phyloP scores from a whole-genome alignment of 2,888 invertebrate species.

The Cordilura impudica region DNA sequence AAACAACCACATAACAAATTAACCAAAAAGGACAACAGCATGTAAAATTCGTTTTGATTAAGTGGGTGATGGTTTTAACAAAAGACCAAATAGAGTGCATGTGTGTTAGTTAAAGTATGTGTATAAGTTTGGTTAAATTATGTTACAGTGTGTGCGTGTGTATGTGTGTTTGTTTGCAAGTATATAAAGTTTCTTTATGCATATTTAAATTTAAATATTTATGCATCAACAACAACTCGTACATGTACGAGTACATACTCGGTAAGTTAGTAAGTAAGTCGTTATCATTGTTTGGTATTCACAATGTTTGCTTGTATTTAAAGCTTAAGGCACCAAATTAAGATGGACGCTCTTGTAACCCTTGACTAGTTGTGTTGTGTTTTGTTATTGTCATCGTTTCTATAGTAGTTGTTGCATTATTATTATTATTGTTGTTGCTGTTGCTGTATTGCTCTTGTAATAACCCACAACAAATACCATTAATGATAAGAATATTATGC shows the following conservation, averaged over 20 bases:
- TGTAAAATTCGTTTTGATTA: conserved; percentile 62
- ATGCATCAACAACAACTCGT: neutral
- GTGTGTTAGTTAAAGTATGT: conserved; percentile 1
- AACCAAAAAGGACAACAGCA: conserved; percentile 60
- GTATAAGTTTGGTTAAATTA: conserved; percentile 4
- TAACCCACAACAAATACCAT: conserved; percentile 10
- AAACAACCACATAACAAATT: conserved; percentile 59
- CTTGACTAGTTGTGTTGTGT: conserved; percentile 46
- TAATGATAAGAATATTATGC: conserved; percentile 56
- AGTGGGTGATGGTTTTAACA: conserved; percentile 59
- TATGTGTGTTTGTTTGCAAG: conserved; percentile 9
- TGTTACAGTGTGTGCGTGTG: neutral
- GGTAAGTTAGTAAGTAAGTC: no score
- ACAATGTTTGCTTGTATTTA: conserved; percentile 21
- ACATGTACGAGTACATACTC: no score
- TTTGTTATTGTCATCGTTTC: neutral
- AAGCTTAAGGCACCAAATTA: conserved; percentile 59
- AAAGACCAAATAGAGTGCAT: conserved; percentile 29
- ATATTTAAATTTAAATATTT: conserved; percentile 44
- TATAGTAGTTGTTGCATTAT: neutral
- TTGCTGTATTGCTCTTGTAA: conserved; percentile 32
- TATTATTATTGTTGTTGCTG: neutral
- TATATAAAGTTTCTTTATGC: conserved; percentile 30
- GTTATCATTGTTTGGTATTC: no score
- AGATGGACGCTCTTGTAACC: conserved; percentile 58